phyloP scores from a whole-genome alignment of 2,113 vertebrate species.

The Planiliza haematocheilus region DNA sequence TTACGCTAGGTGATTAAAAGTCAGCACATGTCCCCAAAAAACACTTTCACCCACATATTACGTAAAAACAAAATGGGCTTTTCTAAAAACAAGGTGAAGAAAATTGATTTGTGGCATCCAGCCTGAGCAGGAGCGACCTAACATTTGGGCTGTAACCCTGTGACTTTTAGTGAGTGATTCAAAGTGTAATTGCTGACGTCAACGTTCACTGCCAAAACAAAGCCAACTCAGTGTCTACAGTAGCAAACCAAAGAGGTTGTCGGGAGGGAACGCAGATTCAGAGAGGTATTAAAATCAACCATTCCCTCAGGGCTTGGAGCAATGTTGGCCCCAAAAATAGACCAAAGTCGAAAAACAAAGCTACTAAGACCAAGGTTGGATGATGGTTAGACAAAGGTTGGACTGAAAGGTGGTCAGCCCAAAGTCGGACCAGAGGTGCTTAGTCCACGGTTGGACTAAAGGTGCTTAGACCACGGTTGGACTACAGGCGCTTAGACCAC shows the following conservation, averaged over 20 bases:
- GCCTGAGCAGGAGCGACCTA: background rate
- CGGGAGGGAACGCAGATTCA: background rate
- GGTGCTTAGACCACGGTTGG: too few relatives aligned
- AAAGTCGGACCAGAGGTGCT: too few relatives aligned
- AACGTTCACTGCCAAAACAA: too few relatives aligned
- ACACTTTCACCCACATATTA: slow-evolving; percentile 20
- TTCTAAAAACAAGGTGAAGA: slow-evolving; percentile 27
- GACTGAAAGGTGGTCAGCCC: too few relatives aligned
- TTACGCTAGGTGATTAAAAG: background rate
- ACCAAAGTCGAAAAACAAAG: too few relatives aligned
- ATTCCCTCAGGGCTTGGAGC: background rate
- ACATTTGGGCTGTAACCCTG: background rate
- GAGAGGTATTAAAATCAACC: background rate
- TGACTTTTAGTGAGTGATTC: slow-evolving; percentile 5
- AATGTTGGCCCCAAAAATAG: background rate
- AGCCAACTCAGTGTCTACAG: background rate
- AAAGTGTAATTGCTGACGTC: background rate
- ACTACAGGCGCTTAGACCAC: too few relatives aligned
- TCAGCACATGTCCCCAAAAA: background rate
- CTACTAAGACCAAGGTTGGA: too few relatives aligned
- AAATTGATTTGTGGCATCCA: background rate
- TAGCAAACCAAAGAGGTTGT: background rate
- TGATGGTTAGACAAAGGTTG: too few relatives aligned
- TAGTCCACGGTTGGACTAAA: too few relatives aligned
- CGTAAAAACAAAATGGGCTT: slow-evolving; percentile 12